Evolutionary conservation across 2,888 invertebrate genomes (phyloP), one percentile per base, ranked within the genome.

Genomic region (Lasioglossum lativentre): DNA sequence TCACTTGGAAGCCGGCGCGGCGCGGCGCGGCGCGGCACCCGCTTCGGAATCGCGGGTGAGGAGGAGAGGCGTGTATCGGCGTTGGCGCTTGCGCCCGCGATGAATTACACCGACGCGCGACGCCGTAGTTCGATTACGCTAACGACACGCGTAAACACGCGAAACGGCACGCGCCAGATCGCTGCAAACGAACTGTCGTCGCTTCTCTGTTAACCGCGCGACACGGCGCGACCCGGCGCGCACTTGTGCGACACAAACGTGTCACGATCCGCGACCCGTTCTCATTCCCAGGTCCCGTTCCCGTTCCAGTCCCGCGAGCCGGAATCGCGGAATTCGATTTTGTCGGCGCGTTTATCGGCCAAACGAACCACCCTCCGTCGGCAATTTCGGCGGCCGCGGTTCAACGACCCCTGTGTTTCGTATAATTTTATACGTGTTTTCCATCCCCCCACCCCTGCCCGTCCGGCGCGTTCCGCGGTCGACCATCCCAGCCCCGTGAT

Each of bases 81-180:
- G 78, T 47, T 42, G 23, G 16, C 16, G 56, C 66, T 12, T 27
- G 27, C 59, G 59, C 27, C 38, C 30, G 70, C 75, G 82, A 82
- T 56, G 75, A 75, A 73, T 76, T 76, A 74, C 72, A 52, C 47
- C 79, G 70, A 63, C 38, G 78, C 27, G 78, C 23, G 0, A n/a
- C 12, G n/a, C 56, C 56, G 68, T 0, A 71, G 47, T 75, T 52
- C 79, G 83, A 79, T 76, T 45, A 68, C 72, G 78, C 27, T 47
- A 76, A 73, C 83, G 83, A 83, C 76, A 77, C 83, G 85, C 83
- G 83, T 83, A 76, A 85, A 83, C 79, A 52, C 79, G 73, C 74
- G 70, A 70, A 38, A 38, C 82, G 19, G 59, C 42, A 74, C 73
- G 63, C 80, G 63, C 80, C 56, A 4, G 59, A 23, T 56, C 38